Conservation (phyloP, 2,888 invertebrate species). For the Mimumesa dahlbomi region DNA sequence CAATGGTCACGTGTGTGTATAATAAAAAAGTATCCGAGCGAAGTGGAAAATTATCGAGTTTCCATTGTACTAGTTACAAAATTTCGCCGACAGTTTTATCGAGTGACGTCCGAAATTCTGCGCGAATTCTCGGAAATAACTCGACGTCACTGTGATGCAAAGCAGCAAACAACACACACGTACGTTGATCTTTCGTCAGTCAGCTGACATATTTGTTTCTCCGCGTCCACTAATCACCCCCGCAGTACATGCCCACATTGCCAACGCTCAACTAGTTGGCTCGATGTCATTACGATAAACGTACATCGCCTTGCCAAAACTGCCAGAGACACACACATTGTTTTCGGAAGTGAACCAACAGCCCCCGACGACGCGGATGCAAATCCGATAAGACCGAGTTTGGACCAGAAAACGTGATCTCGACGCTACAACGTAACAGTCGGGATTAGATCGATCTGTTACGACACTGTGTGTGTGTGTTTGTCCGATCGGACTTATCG, state of each 20-base stretch:
- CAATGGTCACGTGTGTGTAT: too few species aligned
- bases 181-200: conserved; percentile 44
- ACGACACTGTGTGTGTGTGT: too few species aligned
- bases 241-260: conserved; percentile 3
- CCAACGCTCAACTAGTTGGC: conserved; percentile 17
- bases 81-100: conserved; percentile 14
- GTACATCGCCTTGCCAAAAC: neutral
- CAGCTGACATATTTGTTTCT: conserved; percentile 34
- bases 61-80: too few species aligned
- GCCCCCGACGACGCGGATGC: neutral
- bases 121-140: conserved; percentile 29
- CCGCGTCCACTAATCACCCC: conserved; percentile 39
- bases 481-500: too few species aligned
- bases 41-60: too few species aligned
- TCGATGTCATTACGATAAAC: conserved; percentile 19
- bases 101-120: conserved; percentile 18
- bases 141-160: conserved; percentile 24
- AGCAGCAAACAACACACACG: conserved; percentile 35
- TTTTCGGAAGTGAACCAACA: conserved; percentile 7
- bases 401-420: too few species aligned
- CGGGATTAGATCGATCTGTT: neutral
- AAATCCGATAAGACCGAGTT: conserved; percentile 4
- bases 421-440: conserved; percentile 9
- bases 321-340: conserved; percentile 10
- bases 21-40: too few species aligned